Percentiles rank a stretch among this genome's conserved stretches.
These are phyloP conservation scores for Mycteria americana DNA, from an alignment of 2,797 vertebrate genomes.

Conservation along the genomic window DNA sequence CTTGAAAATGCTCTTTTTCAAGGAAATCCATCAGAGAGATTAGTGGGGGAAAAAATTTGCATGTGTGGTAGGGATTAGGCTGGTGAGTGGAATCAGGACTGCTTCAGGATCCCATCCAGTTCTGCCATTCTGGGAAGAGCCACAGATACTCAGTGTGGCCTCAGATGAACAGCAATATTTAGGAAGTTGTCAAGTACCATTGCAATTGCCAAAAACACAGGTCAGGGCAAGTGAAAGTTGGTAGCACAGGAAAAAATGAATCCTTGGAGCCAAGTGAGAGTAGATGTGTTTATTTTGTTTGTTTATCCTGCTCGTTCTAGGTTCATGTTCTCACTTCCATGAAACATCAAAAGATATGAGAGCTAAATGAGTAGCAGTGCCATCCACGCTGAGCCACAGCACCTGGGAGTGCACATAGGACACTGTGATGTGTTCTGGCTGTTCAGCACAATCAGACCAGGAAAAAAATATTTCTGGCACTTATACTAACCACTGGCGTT, in stretches of 20 bases:
- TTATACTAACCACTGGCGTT: not conserved
- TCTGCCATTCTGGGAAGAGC: not conserved
- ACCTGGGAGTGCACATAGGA: not conserved
- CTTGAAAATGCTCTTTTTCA: not conserved
- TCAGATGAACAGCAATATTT: not conserved
- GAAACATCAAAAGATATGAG: not conserved
- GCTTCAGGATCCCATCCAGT: not conserved
- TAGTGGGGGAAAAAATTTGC: not conserved
- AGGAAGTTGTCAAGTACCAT: not conserved
- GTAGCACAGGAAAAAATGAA: not conserved
- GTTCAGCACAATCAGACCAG: not conserved
- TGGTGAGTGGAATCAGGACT: not conserved
- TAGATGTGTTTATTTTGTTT: not conserved
- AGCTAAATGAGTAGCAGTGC: not conserved
- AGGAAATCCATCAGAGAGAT: not conserved
- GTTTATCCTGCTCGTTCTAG: not conserved
- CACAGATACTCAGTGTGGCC: not conserved
- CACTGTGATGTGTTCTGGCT: not conserved
- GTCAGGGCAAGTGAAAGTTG: not conserved
- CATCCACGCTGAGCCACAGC: not conserved
- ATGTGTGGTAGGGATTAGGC: not conserved
- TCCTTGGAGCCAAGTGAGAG: not conserved
- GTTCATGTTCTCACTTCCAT: not conserved
- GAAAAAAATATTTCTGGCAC: not conserved
- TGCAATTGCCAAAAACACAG: not conserved